phyloP scores from a whole-genome alignment of 2,113 vertebrate species.

The Collichthys lucidus region DNA sequence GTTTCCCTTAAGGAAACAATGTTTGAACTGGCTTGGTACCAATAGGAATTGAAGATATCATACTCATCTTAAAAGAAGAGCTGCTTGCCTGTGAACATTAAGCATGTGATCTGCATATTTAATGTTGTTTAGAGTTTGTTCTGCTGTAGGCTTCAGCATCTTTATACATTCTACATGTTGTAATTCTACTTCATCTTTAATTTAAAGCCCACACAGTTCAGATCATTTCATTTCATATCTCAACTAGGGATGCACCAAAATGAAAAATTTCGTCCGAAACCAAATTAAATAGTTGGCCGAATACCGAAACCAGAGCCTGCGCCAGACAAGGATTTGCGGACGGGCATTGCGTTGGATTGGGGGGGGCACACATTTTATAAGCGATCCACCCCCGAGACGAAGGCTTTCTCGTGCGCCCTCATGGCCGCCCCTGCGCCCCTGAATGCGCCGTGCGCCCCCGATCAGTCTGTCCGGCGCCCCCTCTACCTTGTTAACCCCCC shows the following conservation, averaged over 20 bases:
- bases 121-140: neutral
- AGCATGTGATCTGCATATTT: neutral
- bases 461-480: no score
- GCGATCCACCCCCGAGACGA: no score
- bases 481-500: no score
- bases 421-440: no score
- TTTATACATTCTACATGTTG: neutral
- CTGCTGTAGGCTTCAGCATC: neutral
- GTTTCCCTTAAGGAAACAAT: neutral
- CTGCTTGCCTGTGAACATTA: neutral
- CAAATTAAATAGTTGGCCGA: no score
- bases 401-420: no score
- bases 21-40: slow-evolving; percentile 13
- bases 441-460: no score
- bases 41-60: slow-evolving; percentile 10
- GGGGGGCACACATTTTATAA: no score
- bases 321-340: no score
- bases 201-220: slow-evolving; percentile 5
- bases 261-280: no score
- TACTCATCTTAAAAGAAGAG: neutral
- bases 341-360: no score
- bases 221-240: neutral
- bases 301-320: no score
- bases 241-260: neutral
- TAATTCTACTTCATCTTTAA: neutral